phyloP scores from a whole-genome alignment of 2,113 vertebrate species.

The Podiceps cristatus region DNA sequence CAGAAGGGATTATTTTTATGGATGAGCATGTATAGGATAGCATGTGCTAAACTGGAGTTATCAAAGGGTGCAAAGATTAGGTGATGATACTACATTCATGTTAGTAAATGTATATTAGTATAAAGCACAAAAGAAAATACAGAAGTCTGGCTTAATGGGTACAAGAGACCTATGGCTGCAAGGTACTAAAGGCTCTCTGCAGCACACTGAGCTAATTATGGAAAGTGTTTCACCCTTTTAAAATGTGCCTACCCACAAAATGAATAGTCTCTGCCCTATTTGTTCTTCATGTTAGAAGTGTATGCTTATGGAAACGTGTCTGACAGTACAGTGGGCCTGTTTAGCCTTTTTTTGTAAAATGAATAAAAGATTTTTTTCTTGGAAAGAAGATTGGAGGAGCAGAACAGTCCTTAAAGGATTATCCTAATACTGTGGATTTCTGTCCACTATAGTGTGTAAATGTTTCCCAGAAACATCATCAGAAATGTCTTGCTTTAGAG shows the following conservation, averaged over 20 bases:
- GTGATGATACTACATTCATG: not conserved
- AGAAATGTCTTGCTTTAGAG: not conserved
- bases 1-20: not conserved
- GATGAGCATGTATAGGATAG: not conserved
- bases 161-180: not conserved
- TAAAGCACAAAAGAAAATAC: not conserved
- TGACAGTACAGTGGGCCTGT: not conserved
- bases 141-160: not conserved
- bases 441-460: not conserved
- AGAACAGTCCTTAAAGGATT: not conserved
- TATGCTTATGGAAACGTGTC: not conserved
- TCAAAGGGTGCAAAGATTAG: not conserved
- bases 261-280: not conserved
- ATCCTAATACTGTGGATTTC: not conserved
- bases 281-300: not conserved
- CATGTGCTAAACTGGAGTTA: not conserved
- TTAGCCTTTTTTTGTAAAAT: not conserved
- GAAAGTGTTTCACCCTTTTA: not conserved
- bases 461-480: not conserved
- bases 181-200: not conserved
- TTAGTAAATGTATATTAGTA: not conserved
- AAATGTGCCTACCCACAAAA: not conserved
- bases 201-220: accelerated
- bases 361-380: not conserved
- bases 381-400: not conserved